Base-by-base conservation (phyloP, 2,888 invertebrate species). In the Andrena camellia region DNA sequence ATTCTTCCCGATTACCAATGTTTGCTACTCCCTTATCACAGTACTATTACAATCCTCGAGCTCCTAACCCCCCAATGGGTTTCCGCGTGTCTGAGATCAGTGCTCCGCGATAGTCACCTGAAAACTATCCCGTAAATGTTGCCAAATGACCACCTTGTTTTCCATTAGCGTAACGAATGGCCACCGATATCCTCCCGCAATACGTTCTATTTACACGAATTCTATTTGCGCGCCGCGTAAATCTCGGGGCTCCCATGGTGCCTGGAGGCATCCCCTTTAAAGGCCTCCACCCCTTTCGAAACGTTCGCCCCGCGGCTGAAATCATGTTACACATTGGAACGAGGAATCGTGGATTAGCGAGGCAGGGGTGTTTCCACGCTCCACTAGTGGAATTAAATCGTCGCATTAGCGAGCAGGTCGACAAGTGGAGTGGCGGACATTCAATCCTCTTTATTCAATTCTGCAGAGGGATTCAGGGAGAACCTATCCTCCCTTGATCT, bases 361-460 rank as follows among this genome's bases (percentile, higher is more conserved):
- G 7, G 35, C 13, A 10, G 52, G 50, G 60, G 60, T 42, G 42
- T 17, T 52, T 33, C 17, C 52, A 2, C 23, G 33, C 23, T 23
- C 8, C 8, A 33, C 20, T 4, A 20, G 20, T 2, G 48, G 54
- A 59, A 81, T 78, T 78, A 81, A 81, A 74, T 52, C 33, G 33
- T 10, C 26, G 73, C 52, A 48, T 66, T 66, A 73, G 73, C 60
- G 48, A 35, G 72, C 26, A 66, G 52, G 42, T 75, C 26, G 17
- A 26, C 20, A 59, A 60, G 66, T 29, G 59, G 52, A 48, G 10
- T 29, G 20, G 10, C 10, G 20, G 29, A 57, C 52, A 57, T 64
- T 6, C n/a, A 35, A 20, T 13, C 0, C 23, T 48, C 52, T 52
- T 62, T 62, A 52, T 62, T 62, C 59, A 26, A 60, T 50, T 60